Evolutionary conservation across 2,888 invertebrate species (phyloP).

Genomic region (Hirtodrosophila histrioides): DNA sequence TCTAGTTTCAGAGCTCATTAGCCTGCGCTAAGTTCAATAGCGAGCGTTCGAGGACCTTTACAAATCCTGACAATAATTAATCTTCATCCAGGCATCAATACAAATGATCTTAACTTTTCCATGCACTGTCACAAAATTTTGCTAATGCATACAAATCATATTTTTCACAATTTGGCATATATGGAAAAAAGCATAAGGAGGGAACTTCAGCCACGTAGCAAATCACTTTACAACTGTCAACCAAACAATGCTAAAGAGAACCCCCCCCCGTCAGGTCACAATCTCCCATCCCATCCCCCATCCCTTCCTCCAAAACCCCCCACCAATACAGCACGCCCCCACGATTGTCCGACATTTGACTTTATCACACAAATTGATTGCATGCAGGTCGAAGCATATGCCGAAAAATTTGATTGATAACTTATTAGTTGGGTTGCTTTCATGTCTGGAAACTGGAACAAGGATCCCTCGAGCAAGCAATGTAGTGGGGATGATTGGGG

Average conservation of each 20-base stretch:
- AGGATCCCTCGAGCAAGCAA: constrained; percentile 26
- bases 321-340: not conserved
- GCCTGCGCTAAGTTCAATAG: not conserved
- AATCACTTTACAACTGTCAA: constrained; percentile 78
- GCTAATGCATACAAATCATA: constrained; percentile 70
- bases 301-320: not conserved
- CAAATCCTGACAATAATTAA: constrained; percentile 19
- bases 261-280: too few relatives aligned
- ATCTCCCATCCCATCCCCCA: not conserved
- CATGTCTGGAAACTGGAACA: constrained; percentile 40
- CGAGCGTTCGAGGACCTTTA: not conserved
- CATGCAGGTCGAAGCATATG: constrained; percentile 66
- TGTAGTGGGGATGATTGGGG: not conserved
- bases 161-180: constrained; percentile 50
- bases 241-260: constrained; percentile 53
- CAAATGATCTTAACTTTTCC: constrained; percentile 31
- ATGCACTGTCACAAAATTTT: constrained; percentile 25
- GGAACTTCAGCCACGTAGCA: constrained; percentile 60
- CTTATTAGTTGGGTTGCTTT: constrained; percentile 72
- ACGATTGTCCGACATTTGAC: constrained; percentile 42
- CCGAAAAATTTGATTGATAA: constrained; percentile 78
- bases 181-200: constrained; percentile 1
- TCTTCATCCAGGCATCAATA: constrained; percentile 21
- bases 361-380: constrained; percentile 62
- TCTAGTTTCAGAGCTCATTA: not conserved